phyloP scores from a whole-genome alignment of 1,140 invertebrate species.

The Solen grandis region DNA sequence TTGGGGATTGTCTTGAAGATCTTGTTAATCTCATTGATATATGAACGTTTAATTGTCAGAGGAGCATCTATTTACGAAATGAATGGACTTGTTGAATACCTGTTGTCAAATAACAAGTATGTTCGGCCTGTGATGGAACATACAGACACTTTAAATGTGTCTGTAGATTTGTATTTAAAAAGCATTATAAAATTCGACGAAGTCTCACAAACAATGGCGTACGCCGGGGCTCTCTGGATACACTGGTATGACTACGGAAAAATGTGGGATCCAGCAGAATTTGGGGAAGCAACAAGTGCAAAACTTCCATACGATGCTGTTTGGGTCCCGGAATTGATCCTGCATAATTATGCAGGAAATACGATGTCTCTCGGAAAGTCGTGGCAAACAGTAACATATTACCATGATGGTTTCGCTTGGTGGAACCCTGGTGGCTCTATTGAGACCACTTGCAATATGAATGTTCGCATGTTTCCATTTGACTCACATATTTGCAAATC shows the following conservation, averaged over 20 bases:
- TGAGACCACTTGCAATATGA: not conserved
- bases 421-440: constrained; percentile 5
- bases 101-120: constrained; percentile 17
- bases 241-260: constrained; percentile 18
- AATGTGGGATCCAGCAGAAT: constrained; percentile 22
- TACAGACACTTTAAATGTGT: not conserved
- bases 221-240: constrained; percentile 1
- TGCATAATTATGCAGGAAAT: not conserved
- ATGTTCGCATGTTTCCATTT: constrained; percentile 19
- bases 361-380: not conserved
- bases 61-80: too few relatives aligned
- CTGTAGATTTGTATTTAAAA: not conserved
- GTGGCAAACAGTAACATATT: not conserved
- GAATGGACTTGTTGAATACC: too few relatives aligned
- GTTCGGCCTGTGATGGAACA: constrained; percentile 27
- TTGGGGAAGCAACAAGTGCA: not conserved
- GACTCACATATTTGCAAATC: constrained; percentile 8
- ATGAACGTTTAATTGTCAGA: too few relatives aligned
- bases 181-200: constrained; percentile 48
- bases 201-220: constrained; percentile 25
- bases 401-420: not conserved
- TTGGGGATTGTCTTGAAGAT: too few relatives aligned
- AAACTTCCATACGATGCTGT: not conserved
- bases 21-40: too few relatives aligned
- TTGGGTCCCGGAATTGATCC: constrained; percentile 15